Conservation (phyloP, 2,888 invertebrate species). For the Sinentomon sp. region DNA sequence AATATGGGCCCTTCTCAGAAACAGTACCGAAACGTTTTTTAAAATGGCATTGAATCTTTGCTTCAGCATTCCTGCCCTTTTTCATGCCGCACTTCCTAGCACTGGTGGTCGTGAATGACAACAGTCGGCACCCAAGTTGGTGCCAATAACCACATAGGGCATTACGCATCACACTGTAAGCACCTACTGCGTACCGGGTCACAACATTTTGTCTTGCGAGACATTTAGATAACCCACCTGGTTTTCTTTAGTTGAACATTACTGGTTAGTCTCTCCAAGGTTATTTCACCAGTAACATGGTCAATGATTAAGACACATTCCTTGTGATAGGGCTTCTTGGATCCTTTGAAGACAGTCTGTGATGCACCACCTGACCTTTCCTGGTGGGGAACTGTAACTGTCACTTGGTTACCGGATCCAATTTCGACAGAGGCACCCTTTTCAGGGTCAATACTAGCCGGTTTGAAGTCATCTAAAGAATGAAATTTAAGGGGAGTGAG, state of each 20-base stretch:
- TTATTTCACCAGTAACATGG: conserved; percentile 70
- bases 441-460: conserved; percentile 81
- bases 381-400: conserved; percentile 80
- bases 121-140: too few species aligned
- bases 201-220: too few species aligned
- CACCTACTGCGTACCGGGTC: too few species aligned
- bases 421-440: conserved; percentile 76
- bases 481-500: too few species aligned
- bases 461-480: conserved; percentile 98
- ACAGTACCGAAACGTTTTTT: too few species aligned
- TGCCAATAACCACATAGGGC: too few species aligned
- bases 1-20: too few species aligned
- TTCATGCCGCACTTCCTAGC: too few species aligned
- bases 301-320: conserved; percentile 90
- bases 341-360: conserved; percentile 82
- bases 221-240: conserved; percentile 32
- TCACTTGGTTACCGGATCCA: conserved; percentile 45
- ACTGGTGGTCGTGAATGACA: too few species aligned
- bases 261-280: conserved; percentile 64
- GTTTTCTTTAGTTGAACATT: conserved; percentile 84
- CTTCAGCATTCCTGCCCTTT: too few species aligned
- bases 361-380: conserved; percentile 64
- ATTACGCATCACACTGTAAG: too few species aligned
- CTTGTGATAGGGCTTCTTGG: conserved; percentile 65
- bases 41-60: too few species aligned